These are phyloP conservation scores for Helicolenus hilgendorfi DNA, from an alignment of 2,797 vertebrate species.

Conservation along the genomic window DNA sequence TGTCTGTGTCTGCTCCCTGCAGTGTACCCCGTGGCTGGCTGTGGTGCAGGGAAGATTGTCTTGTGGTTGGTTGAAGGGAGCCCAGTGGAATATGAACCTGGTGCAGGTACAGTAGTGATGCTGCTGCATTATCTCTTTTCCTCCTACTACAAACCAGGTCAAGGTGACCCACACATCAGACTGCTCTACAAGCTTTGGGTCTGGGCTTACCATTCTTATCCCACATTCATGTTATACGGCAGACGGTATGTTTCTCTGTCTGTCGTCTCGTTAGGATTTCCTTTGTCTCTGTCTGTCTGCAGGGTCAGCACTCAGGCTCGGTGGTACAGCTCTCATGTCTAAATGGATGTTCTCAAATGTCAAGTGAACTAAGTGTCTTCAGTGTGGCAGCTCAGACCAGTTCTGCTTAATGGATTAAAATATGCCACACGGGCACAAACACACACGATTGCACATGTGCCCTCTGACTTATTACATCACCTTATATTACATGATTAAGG, in stretches of 20 bases:
- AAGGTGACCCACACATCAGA: conserved; percentile 82
- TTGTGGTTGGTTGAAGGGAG: conserved; percentile 58
- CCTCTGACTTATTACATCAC: background rate
- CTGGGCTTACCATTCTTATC: conserved; percentile 16
- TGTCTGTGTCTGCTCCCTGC: conserved; percentile 48
- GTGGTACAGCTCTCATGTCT: conserved; percentile 49
- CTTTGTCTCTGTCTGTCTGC: conserved; percentile 29
- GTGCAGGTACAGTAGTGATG: conserved; percentile 58
- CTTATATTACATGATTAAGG: background rate
- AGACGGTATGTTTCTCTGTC: conserved; percentile 25
- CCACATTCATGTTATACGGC: conserved; percentile 17
- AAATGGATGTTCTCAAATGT: conserved; percentile 67
- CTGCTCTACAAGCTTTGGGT: conserved; percentile 25
- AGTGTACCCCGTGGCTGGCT: conserved; percentile 40
- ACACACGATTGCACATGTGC: background rate
- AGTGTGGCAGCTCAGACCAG: conserved; percentile 31
- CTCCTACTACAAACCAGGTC: conserved; percentile 82
- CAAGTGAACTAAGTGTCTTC: conserved; percentile 41
- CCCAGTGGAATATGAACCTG: conserved; percentile 63
- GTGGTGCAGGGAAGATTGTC: conserved; percentile 46
- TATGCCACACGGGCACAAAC: background rate
- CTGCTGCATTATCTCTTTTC: conserved; percentile 64
- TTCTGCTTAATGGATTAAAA: conserved; percentile 32
- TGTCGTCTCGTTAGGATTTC: conserved; percentile 4
- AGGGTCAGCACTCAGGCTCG: conserved; percentile 46